Evolutionary conservation across 2,888 invertebrate species (phyloP), one percentile per base, ranked within the genome.

Genomic region (Ecdyonurus torrentis): DNA sequence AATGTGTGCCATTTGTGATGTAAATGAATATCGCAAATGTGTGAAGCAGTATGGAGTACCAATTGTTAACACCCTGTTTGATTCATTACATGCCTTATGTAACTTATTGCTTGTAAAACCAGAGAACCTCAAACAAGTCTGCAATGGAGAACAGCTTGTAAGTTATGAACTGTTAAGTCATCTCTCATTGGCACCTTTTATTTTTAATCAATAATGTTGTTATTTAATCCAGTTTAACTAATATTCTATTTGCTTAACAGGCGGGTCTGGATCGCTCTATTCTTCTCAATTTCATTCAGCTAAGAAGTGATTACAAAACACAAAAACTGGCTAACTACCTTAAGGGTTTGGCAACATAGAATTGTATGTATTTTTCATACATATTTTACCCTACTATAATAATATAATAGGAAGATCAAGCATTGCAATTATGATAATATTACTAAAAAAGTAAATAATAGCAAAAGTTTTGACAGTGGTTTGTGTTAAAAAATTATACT

Each of bases 1-100:
- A 0, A 94, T 99, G 91, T 87, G 94, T 73, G 93, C 92, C 1
- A 94, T 99, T 69, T 97, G 96, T 76, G 99, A 99, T 79, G 90
- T 99, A 68, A 96, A 96, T 71, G 97, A 97, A 75, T 98, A 98
- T 75, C 82, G 96, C 22, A 89, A 90, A 69, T 91, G 91, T 72
- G 87, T 86, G n/a, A 87, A 89, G 72, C 84, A 85, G 60, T 78
- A 87, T 63, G 80, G 85, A 63, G 86, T 92, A 7, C 80, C 87
- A 1, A 77, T 92, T 61, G 88, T 96, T 52, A 85, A 84, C 58
- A 85, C 88, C 64, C 79, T 97, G n/a, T 98, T 98, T 77, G 95
- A 97, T 77, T 91, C 92, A 23, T 79, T 99, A 58, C 95, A 97
- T 75, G 92, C 95, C 2, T 82, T 99, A 60, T 97, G 96, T 74